Evolutionary conservation across 1,140 invertebrate species (phyloP), one percentile per base, ranked within the genome.

Genomic region (Drosophila gunungcola): DNA sequence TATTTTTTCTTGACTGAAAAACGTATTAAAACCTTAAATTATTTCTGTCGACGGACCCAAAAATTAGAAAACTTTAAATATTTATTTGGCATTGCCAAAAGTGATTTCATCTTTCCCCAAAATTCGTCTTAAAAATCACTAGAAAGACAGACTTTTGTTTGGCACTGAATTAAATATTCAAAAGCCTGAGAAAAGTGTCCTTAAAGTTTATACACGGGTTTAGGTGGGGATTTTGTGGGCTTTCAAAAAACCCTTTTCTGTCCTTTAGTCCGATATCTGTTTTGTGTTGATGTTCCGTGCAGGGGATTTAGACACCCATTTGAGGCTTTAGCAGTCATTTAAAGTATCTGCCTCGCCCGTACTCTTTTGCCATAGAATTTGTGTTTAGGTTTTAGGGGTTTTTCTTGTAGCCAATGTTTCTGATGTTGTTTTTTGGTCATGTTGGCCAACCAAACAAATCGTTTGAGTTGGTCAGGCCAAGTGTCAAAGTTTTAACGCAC

Each of bases 131-230:
- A 4, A 67, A 49, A 32, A 38, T 34, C 10, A 49, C n/a, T 11
- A 12, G n/a, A 27, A n/a, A 21, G 12, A 57, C 60, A 61, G 55
- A 58, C 53, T 72, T 69, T 78, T 51, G 36, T 64, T 63, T 57
- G 9, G 29, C 16, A 49, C 27, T 25, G 67, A 80, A 73, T 84
- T 80, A 80, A 84, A 85, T 78, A 85, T 84, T 76, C 78, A 77
- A 73, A 73, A 73, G 73, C 57, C 55, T 61, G 54, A 60, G 79
- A 25, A 78, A 81, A 82, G 69, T 78, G 81, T 84, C 81, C 81
- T 86, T 85, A 78, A 81, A 81, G 82, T 85, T 81, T 81, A 67
- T 72, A 84, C 64, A 84, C 65, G 75, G 82, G 77, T 85, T 85
- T 86, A 86, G 82, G 55, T 83, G 39, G 41, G 78, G 58, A 80